A percentile compares a stretch with the other conserved stretches of the same genome.
Conservation (phyloP, 2,888 invertebrate genomes). For the Osedax frankpressi region DNA sequence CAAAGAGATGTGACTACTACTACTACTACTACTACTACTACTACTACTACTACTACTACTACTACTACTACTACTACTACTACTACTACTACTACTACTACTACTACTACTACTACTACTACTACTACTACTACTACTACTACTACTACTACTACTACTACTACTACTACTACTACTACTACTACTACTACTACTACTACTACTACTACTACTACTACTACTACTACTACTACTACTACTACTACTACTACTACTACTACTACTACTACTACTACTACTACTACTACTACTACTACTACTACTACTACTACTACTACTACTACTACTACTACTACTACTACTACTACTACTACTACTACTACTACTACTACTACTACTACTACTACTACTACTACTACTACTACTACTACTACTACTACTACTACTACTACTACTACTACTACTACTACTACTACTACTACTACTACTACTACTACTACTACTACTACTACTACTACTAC, state of each 20-base stretch:
- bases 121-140: slow-evolving; percentile 11
- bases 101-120: slow-evolving; percentile 1
- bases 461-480: slow-evolving; percentile 11
- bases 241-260: slow-evolving; percentile 7
- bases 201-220: slow-evolving; percentile 13
- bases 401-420: slow-evolving; percentile 10
- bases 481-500: slow-evolving; percentile 10
- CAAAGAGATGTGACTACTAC: slow-evolving; percentile 4
- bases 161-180: slow-evolving; percentile 11
- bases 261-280: slow-evolving; percentile 9
- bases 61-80: neutral
- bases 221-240: slow-evolving; percentile 11
- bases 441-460: slow-evolving; percentile 7
- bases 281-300: slow-evolving; percentile 1
- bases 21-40: slow-evolving; percentile 12
- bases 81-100: neutral
- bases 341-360: slow-evolving; percentile 11
- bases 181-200: slow-evolving; percentile 11
- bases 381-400: slow-evolving; percentile 13
- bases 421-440: slow-evolving; percentile 4
- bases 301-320: neutral
- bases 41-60: slow-evolving; percentile 11
- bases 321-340: slow-evolving; percentile 13
- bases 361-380: slow-evolving; percentile 13
- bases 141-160: slow-evolving; percentile 13